Percentiles rank a stretch among this genome's conserved stretches.
These are phyloP conservation scores for Lanistes nyassanus DNA, from an alignment of 1,140 invertebrate species.

Conservation along the genomic window DNA sequence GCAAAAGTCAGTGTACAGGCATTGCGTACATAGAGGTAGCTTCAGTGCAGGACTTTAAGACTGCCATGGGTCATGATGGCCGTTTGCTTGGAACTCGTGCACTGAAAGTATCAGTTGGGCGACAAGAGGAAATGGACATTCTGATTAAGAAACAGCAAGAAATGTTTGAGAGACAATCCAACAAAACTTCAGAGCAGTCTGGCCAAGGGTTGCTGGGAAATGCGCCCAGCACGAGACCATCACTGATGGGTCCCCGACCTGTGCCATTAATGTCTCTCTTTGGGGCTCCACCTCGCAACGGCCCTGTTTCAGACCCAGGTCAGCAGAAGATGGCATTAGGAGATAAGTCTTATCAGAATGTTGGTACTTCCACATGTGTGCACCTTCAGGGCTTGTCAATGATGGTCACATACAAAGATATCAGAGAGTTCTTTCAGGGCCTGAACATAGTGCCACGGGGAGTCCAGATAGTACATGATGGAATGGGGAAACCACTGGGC, in stretches of 20 bases:
- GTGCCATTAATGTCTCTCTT: not conserved
- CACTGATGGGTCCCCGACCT: constrained; percentile 4
- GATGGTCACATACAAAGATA: constrained; percentile 71
- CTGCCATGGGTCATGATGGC: constrained; percentile 52
- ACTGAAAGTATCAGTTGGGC: constrained; percentile 46
- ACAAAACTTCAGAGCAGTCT: not conserved
- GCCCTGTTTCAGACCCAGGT: not conserved
- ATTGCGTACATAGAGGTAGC: constrained; percentile 80
- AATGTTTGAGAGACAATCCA: constrained; percentile 31
- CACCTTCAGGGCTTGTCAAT: constrained; percentile 50
- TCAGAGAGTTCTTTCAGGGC: constrained; percentile 82
- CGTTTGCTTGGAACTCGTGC: constrained; percentile 51
- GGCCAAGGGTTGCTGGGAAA: not conserved
- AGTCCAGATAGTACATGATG: constrained; percentile 86
- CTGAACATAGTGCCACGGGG: constrained; percentile 83
- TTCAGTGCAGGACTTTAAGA: constrained; percentile 72
- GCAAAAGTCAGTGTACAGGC: constrained; percentile 71
- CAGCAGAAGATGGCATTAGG: not conserved
- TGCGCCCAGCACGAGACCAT: not conserved
- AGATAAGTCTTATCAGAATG: constrained; percentile 68
- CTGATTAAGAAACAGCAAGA: constrained; percentile 30
- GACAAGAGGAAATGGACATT: constrained; percentile 36
- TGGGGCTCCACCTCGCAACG: not conserved
- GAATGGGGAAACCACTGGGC: constrained; percentile 81
- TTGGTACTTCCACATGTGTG: constrained; percentile 68